A percentile compares a stretch with the other conserved stretches of the same genome.
Evolutionary conservation across 1,140 invertebrate genomes (phyloP).

Genomic region (Druon quercuslanigerum): DNA sequence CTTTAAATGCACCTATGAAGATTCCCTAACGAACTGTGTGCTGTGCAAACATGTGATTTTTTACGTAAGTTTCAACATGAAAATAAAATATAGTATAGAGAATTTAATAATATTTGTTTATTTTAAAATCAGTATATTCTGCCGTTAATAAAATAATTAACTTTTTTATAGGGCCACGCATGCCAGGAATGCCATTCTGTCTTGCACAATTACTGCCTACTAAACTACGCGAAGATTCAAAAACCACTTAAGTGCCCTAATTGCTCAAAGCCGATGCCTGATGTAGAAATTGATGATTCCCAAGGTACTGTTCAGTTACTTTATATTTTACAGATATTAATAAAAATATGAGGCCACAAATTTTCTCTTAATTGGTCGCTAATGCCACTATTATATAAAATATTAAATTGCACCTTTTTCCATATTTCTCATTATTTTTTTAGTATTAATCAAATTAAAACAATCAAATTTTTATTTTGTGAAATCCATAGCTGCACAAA

Average conservation of each 20-base stretch:
- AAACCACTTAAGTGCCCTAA: constrained; percentile 51
- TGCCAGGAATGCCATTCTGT: constrained; percentile 54
- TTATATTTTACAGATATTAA: background rate
- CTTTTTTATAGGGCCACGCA: constrained; percentile 55
- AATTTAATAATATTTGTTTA: background rate
- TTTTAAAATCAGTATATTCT: background rate
- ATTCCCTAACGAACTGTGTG: constrained; percentile 55
- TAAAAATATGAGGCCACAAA: too few relatives aligned
- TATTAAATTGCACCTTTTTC: too few relatives aligned
- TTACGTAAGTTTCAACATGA: constrained; percentile 57
- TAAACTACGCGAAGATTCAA: constrained; percentile 41
- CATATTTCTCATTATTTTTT: too few relatives aligned
- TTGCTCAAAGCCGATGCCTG: constrained; percentile 42
- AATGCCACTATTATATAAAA: too few relatives aligned
- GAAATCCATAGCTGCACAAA: too few relatives aligned
- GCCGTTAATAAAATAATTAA: constrained; percentile 18
- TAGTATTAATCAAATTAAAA: too few relatives aligned
- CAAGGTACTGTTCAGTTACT: background rate
- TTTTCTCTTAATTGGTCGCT: too few relatives aligned
- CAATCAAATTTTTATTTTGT: too few relatives aligned
- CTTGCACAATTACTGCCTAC: constrained; percentile 57
- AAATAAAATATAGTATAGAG: background rate
- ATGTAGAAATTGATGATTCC: background rate
- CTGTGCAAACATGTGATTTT: constrained; percentile 66
- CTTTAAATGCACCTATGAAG: constrained; percentile 59